Percentiles rank a stretch among this genome's conserved stretches.
Evolutionary conservation across 53 echinoderm and acorn worm species (phyloP).

Genomic region (Arbacia lixula): DNA sequence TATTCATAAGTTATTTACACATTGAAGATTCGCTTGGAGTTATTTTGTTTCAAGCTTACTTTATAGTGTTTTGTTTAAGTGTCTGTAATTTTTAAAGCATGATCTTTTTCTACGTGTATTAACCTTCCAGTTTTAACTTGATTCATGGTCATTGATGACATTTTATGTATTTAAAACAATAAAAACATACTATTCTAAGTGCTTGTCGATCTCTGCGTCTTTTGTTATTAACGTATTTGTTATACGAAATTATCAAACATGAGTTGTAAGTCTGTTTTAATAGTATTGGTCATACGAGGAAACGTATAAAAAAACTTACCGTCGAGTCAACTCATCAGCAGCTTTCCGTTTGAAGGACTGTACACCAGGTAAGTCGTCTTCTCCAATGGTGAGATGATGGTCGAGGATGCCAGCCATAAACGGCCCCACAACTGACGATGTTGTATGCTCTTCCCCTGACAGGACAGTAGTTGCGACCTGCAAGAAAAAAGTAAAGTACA

Average conservation of each 20-base stretch:
- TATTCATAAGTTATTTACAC: no score
- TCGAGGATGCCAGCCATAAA: constrained; percentile 40
- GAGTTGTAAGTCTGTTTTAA: neutral
- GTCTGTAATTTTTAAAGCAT: no score
- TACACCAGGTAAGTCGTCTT: constrained; percentile 18
- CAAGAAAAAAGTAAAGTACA: constrained; percentile 16
- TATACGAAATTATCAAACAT: neutral
- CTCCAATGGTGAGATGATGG: neutral
- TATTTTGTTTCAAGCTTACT: neutral
- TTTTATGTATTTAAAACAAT: neutral
- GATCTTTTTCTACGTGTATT: no score
- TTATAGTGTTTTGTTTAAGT: neutral
- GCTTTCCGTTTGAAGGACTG: neutral
- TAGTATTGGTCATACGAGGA: neutral
- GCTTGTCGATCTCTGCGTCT: neutral
- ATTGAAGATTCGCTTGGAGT: no score
- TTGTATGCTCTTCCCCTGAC: constrained; percentile 39
- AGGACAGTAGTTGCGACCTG: constrained; percentile 65
- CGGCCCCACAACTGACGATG: constrained; percentile 26
- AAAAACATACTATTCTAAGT: neutral
- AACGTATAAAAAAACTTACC: neutral
- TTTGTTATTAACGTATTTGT: neutral
- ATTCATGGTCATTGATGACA: no score
- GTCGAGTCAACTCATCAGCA: constrained; percentile 2
- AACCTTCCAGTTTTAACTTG: no score